Evolutionary conservation across 2,797 vertebrate species (phyloP).

Genomic region (Threskiornis aethiopicus): DNA sequence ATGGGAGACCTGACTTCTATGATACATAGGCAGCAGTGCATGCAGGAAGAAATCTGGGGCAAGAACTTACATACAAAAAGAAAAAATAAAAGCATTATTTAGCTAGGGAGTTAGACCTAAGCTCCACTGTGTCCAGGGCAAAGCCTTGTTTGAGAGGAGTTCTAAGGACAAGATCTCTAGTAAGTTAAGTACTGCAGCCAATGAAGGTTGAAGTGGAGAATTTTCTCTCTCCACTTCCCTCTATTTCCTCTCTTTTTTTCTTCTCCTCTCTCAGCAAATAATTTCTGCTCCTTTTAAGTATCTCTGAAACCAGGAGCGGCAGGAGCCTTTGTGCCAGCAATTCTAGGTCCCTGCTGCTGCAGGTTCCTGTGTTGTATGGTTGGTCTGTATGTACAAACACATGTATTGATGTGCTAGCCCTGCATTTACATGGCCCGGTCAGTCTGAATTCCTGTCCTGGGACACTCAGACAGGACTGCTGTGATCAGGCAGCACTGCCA

Average conservation of each 20-base stretch:
- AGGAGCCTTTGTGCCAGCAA: background rate
- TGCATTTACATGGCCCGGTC: too few relatives aligned
- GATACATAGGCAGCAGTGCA: background rate
- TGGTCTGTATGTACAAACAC: rapidly evolving
- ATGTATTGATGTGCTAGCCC: rapidly evolving
- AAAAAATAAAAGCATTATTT: background rate
- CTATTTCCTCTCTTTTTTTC: background rate
- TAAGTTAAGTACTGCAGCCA: background rate
- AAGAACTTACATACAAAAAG: background rate
- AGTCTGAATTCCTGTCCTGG: background rate
- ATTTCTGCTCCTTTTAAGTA: background rate
- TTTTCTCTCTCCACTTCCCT: background rate
- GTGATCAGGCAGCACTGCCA: background rate
- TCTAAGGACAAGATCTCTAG: background rate
- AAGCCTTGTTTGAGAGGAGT: background rate
- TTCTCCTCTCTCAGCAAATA: background rate
- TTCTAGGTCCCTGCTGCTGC: background rate
- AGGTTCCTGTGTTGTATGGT: rapidly evolving
- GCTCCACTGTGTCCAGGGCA: background rate
- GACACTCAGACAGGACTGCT: rapidly evolving
- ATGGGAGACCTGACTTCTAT: background rate
- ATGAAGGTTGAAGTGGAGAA: background rate
- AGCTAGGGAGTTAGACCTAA: background rate
- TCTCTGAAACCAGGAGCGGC: background rate
- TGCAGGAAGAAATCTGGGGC: background rate